phyloP scores from a whole-genome alignment of 1,140 invertebrate genomes.

The Brachionus plicatilis region DNA sequence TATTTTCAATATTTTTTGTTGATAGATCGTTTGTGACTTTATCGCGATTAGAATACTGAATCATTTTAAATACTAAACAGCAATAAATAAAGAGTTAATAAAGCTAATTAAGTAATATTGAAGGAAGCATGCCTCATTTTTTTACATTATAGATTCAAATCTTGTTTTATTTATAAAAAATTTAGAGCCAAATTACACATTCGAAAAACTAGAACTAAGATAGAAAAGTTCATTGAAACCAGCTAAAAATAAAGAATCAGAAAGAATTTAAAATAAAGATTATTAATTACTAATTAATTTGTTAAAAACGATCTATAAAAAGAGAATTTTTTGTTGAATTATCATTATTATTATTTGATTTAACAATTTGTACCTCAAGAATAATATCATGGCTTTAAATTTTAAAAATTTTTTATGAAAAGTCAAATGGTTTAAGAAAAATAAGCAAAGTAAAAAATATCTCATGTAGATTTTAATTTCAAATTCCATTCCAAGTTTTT shows the following conservation, averaged over 20 bases:
- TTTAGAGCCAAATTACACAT: too few species aligned
- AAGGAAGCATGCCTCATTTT: not conserved
- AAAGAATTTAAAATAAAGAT: too few species aligned
- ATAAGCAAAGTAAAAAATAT: not conserved
- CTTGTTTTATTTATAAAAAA: not conserved
- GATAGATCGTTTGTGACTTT: not conserved
- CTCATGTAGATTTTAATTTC: not conserved
- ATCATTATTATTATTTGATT: not conserved
- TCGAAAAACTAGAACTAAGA: too few species aligned
- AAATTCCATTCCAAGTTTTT: not conserved
- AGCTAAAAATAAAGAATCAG: too few species aligned
- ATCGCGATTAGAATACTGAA: not conserved
- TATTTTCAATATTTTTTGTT: not conserved
- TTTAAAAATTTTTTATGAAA: not conserved
- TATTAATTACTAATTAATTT: too few species aligned
- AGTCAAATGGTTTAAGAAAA: not conserved
- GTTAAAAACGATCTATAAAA: too few species aligned
- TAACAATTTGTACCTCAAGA: not conserved
- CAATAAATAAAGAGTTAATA: not conserved
- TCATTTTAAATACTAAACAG: not conserved
- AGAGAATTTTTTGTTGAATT: too few species aligned
- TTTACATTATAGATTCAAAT: not conserved
- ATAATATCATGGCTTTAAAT: not conserved
- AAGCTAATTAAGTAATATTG: not conserved
- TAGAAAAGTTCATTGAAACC: too few species aligned